phyloP scores from a whole-genome alignment of 2,113 vertebrate genomes.

The Electrona antarctica region DNA sequence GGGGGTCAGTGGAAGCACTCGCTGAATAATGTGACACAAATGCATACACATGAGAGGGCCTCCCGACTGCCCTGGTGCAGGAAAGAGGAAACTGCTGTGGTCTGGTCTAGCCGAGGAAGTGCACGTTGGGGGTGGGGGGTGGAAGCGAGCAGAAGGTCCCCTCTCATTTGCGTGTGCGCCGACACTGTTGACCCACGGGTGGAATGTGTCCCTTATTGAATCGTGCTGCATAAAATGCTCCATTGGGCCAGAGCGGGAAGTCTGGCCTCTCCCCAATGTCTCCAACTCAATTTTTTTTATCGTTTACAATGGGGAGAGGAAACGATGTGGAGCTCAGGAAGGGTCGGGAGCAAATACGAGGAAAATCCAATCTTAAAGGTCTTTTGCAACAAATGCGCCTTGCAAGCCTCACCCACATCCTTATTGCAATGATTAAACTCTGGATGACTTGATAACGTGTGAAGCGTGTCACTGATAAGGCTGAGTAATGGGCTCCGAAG shows the following conservation, averaged over 20 bases:
- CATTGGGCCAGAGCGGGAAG: constrained; percentile 77
- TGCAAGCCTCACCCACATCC: background rate
- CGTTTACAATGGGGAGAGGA: constrained; percentile 49
- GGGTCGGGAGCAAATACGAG: constrained; percentile 28
- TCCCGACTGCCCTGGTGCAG: constrained; percentile 59
- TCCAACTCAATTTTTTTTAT: constrained; percentile 52
- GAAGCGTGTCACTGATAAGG: constrained; percentile 36
- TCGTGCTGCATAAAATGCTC: constrained; percentile 74
- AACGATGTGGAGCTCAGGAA: constrained; percentile 27
- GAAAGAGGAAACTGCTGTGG: constrained; percentile 55
- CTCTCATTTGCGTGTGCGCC: constrained; percentile 79
- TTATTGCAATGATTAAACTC: constrained; percentile 19
- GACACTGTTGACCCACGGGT: constrained; percentile 70
- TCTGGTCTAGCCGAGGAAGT: constrained; percentile 68
- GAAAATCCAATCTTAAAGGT: constrained; percentile 24
- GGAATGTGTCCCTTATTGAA: constrained; percentile 79
- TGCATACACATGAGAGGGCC: constrained; percentile 81
- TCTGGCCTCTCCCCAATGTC: constrained; percentile 52
- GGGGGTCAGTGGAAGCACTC: constrained; percentile 84
- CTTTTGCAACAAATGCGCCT: constrained; percentile 4
- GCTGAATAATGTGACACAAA: constrained; percentile 85
- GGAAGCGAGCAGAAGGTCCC: constrained; percentile 77
- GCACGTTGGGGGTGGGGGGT: constrained; percentile 61
- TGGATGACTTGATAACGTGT: constrained; percentile 24
- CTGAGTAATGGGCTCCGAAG: constrained; percentile 39